Conservation (phyloP, 1,140 invertebrate species). For the Centruroides sculpturatus region DNA sequence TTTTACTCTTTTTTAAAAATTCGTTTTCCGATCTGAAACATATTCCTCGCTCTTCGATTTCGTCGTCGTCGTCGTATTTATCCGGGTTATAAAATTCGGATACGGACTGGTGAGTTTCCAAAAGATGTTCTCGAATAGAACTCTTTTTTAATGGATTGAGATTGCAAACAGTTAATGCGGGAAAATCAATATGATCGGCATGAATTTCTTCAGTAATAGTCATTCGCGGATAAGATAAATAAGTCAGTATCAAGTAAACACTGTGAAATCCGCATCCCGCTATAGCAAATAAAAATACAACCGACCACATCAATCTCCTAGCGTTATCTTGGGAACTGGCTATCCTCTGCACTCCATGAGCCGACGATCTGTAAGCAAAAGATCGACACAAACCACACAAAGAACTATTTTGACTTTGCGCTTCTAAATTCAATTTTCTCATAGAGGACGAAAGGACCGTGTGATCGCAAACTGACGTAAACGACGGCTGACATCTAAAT, state of each 20-base stretch:
- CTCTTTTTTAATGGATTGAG: slow-evolving; percentile 15
- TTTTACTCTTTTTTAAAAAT: slow-evolving; percentile 13
- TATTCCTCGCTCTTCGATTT: neutral
- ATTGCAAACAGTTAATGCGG: slow-evolving; percentile 15
- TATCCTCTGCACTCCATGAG: slow-evolving; percentile 5
- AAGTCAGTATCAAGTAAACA: slow-evolving; percentile 9
- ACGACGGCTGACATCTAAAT: too few species aligned
- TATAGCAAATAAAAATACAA: slow-evolving; percentile 7
- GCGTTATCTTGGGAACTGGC: neutral
- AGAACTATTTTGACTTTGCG: neutral
- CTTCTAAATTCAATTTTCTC: too few species aligned
- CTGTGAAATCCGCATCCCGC: slow-evolving; percentile 10
- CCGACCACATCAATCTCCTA: slow-evolving; percentile 9
- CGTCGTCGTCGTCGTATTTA: neutral
- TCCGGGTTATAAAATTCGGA: neutral
- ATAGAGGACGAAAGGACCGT: too few species aligned
- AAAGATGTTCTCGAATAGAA: neutral
- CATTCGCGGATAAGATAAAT: slow-evolving; percentile 14
- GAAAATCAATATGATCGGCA: slow-evolving; percentile 14
- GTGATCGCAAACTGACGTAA: too few species aligned
- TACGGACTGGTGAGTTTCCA: neutral
- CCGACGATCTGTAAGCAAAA: slow-evolving; percentile 6
- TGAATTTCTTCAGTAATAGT: slow-evolving; percentile 17
- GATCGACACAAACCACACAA: slow-evolving; percentile 2
- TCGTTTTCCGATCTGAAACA: slow-evolving; percentile 14